phyloP scores from a whole-genome alignment of 2,797 vertebrate species.

The Bucorvus abyssinicus region DNA sequence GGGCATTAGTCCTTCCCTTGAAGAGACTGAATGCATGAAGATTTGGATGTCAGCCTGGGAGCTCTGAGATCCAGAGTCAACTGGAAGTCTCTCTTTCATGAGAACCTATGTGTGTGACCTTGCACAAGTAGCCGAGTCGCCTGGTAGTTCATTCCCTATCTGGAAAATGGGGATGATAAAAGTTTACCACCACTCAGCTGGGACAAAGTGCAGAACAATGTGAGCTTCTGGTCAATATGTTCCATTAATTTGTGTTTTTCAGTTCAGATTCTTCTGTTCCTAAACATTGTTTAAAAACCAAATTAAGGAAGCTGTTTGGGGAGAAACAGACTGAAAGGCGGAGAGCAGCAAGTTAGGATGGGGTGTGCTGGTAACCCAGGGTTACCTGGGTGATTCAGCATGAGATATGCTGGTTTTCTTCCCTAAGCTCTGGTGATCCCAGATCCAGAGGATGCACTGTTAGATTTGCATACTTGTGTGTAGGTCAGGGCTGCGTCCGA shows the following conservation, averaged over 20 bases:
- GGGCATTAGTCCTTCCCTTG: neutral
- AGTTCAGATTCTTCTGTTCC: neutral
- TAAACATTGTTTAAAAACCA: neutral
- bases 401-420: neutral
- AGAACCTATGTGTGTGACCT: rapidly evolving
- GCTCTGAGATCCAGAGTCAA: neutral
- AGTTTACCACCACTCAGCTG: neutral
- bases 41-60: neutral
- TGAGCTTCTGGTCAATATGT: neutral
- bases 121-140: neutral
- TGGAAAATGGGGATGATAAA: neutral
- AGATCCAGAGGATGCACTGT: neutral
- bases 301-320: neutral
- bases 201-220: neutral
- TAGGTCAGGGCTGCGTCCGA: neutral
- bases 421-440: neutral
- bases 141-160: neutral
- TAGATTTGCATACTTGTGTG: rapidly evolving
- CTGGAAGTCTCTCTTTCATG: neutral
- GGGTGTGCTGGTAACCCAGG: neutral
- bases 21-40: neutral
- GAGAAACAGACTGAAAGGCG: neutral
- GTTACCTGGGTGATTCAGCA: neutral
- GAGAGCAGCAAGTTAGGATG: neutral
- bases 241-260: neutral